Conservation (phyloP, 2,113 vertebrate genomes). For the Amazona guildingii region DNA sequence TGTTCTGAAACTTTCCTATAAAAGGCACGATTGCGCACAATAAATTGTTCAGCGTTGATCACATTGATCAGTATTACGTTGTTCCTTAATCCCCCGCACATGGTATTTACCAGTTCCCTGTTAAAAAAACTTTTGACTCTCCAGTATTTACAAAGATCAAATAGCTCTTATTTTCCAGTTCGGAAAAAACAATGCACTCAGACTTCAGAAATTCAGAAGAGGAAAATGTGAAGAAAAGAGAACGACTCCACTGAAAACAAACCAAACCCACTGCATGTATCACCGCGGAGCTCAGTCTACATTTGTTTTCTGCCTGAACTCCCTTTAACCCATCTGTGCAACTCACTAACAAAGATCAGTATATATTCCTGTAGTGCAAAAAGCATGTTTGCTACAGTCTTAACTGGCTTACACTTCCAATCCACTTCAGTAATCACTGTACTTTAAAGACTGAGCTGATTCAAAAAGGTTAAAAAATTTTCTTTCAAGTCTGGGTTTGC, state of each 20-base stretch:
- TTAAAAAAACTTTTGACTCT: not conserved
- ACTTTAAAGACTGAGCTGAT: not conserved
- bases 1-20: too few relatives aligned
- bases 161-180: not conserved
- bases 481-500: not conserved
- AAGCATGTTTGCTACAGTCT: not conserved
- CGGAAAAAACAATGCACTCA: not conserved
- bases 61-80: too few relatives aligned
- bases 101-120: not conserved
- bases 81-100: too few relatives aligned
- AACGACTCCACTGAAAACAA: constrained; percentile 22
- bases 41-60: too few relatives aligned
- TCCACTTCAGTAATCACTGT: not conserved
- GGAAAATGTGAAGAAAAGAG: not conserved
- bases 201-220: not conserved
- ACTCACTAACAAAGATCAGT: not conserved
- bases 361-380: not conserved
- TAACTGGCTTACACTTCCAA: not conserved
- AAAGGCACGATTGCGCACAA: too few relatives aligned
- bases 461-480: not conserved
- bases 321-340: not conserved
- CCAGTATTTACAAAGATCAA: not conserved
- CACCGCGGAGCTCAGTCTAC: not conserved
- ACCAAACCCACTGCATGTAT: not conserved
- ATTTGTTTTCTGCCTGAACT: not conserved